Conservation (phyloP, 1,140 invertebrate genomes). For the Pogonus chalceus region DNA sequence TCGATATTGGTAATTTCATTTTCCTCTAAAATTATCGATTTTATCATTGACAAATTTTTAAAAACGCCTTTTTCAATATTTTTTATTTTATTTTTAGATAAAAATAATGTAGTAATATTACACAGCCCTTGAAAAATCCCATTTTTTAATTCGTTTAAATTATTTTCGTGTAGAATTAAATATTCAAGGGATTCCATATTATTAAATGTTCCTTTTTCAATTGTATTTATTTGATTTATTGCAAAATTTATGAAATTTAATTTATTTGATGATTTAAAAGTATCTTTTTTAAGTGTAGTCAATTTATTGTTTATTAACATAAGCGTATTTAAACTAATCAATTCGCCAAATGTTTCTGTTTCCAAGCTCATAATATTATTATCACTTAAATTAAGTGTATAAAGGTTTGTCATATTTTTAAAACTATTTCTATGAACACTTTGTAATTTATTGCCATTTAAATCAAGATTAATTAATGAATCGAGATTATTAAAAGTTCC, state of each 20-base stretch:
- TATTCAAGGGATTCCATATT: slow-evolving; percentile 26
- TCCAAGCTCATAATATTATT: background rate
- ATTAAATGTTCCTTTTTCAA: slow-evolving; percentile 26
- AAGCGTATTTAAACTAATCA: background rate
- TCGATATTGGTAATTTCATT: slow-evolving; percentile 22
- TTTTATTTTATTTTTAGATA: slow-evolving; percentile 48
- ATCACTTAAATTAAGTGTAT: background rate
- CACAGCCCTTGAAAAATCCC: slow-evolving; percentile 27
- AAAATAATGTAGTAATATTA: slow-evolving; percentile 40
- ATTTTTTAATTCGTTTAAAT: slow-evolving; percentile 22
- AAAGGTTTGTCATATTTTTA: background rate
- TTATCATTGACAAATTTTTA: slow-evolving; percentile 42
- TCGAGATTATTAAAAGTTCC: background rate
- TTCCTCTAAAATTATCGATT: slow-evolving; percentile 34
- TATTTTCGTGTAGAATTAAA: slow-evolving; percentile 25
- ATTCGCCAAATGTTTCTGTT: background rate
- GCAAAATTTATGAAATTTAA: slow-evolving; percentile 17
- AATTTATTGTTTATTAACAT: background rate
- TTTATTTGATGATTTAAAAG: background rate
- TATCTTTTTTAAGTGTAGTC: background rate
- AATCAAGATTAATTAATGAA: background rate
- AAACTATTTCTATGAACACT: background rate
- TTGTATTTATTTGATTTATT: slow-evolving; percentile 26
- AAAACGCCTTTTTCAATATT: slow-evolving; percentile 48
- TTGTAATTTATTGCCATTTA: background rate